Evolutionary conservation across 2,888 invertebrate species (phyloP).

Genomic region (Caenorhabditis drosophilae): DNA sequence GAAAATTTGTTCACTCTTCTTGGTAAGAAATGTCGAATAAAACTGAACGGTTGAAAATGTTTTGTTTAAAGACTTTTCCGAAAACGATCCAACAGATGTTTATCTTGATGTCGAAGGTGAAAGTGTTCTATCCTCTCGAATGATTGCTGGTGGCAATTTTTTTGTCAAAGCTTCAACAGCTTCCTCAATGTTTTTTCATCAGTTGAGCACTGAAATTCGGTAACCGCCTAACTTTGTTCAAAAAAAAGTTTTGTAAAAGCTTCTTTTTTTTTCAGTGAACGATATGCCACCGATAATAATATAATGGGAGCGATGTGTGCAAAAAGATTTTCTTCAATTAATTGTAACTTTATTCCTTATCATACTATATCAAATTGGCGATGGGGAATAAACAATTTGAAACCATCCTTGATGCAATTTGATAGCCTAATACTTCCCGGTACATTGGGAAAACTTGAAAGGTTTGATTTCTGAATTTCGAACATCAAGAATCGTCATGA

Average conservation of each 20-base stretch:
- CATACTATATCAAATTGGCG: conserved; percentile 58
- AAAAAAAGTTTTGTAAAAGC: too few species aligned
- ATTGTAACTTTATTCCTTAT: conserved; percentile 61
- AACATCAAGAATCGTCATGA: background rate
- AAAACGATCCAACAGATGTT: conserved; percentile 30
- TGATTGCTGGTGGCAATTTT: conserved; percentile 67
- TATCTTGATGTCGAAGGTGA: conserved; percentile 59
- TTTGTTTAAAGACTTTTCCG: conserved; percentile 20
- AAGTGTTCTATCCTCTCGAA: conserved; percentile 48
- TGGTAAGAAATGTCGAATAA: conserved; percentile 30
- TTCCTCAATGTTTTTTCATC: conserved; percentile 52
- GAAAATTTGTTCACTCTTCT: conserved; percentile 58
- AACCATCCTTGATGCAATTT: conserved; percentile 36
- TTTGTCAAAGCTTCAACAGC: conserved; percentile 48
- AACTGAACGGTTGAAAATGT: background rate
- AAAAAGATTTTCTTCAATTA: conserved; percentile 30
- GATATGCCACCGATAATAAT: conserved; percentile 64
- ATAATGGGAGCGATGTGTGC: conserved; percentile 61
- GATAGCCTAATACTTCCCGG: conserved; percentile 37
- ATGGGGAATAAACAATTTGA: conserved; percentile 40
- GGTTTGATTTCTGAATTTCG: conserved; percentile 12
- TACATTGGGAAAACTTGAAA: conserved; percentile 33
- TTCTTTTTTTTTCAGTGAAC: conserved; percentile 39
- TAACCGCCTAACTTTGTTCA: conserved; percentile 5
- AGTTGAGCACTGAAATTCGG: conserved; percentile 39